These are phyloP conservation scores for Girardia tigrina DNA, from an alignment of 2,888 invertebrate species.

Conservation along the genomic window DNA sequence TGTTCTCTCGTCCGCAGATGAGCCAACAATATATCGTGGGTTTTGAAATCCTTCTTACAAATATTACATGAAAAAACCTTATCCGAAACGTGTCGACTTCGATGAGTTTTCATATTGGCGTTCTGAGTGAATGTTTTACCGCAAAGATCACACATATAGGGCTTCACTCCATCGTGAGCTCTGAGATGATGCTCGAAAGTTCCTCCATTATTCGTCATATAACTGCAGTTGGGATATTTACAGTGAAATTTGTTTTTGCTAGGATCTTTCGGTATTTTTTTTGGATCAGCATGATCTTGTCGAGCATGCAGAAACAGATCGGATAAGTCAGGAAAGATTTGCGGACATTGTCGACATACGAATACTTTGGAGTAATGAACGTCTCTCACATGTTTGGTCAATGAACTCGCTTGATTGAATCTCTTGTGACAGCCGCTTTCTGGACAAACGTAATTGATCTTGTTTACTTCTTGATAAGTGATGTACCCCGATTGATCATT, in stretches of 20 bases:
- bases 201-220: slow-evolving; percentile 31
- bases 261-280: slow-evolving; percentile 6
- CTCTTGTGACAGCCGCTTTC: neutral
- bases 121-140: slow-evolving; percentile 80
- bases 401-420: slow-evolving; percentile 20
- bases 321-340: neutral
- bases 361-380: neutral
- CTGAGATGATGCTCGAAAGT: slow-evolving; percentile 61
- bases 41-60: slow-evolving; percentile 25
- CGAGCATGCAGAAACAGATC: slow-evolving; percentile 28
- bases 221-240: neutral
- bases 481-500: too few species aligned
- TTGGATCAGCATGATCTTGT: slow-evolving; percentile 10
- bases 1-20: slow-evolving; percentile 29
- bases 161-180: slow-evolving; percentile 76
- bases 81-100: slow-evolving; percentile 62
- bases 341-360: slow-evolving; percentile 23
- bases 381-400: slow-evolving; percentile 21
- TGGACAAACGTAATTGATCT: neutral
- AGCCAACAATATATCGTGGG: slow-evolving; percentile 24
- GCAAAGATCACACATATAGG: slow-evolving; percentile 78
- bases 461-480: too few species aligned
- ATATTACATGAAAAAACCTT: slow-evolving; percentile 16
- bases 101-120: slow-evolving; percentile 77
- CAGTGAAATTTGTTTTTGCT: slow-evolving; percentile 1